Percentiles rank a stretch among this genome's conserved stretches.
phyloP scores from a whole-genome alignment of 2,113 vertebrate species.

The mouse (Mus musculus) region DNA sequence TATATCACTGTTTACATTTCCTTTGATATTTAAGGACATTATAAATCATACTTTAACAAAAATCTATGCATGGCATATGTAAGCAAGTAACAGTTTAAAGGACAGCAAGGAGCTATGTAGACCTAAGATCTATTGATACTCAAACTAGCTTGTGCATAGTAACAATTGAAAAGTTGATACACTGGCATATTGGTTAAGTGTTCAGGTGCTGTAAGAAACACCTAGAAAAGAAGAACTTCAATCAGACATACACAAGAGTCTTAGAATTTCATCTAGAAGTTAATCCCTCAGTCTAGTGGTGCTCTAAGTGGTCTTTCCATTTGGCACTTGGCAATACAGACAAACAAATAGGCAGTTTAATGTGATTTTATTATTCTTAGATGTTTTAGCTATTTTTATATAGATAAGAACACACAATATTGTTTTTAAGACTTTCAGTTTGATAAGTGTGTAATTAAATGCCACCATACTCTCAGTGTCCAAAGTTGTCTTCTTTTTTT shows the following conservation, averaged over 20 bases:
- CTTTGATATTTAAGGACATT: conserved; percentile 82
- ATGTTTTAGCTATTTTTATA: conserved; percentile 73
- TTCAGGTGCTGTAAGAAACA: conserved; percentile 70
- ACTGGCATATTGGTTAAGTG: conserved; percentile 68
- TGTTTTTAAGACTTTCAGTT: conserved; percentile 83
- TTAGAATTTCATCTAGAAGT: conserved; percentile 68
- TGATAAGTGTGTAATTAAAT: conserved; percentile 78
- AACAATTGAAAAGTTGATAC: conserved; percentile 68
- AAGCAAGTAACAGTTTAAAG: conserved; percentile 79
- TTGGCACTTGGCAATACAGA: conserved; percentile 87
- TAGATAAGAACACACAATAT: conserved; percentile 82
- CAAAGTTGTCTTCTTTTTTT: conserved; percentile 41
- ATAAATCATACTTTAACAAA: conserved; percentile 85
- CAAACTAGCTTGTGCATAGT: conserved; percentile 79
- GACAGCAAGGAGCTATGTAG: conserved; percentile 76
- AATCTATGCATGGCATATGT: conserved; percentile 81
- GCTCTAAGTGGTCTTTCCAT: conserved; percentile 71
- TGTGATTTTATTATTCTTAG: conserved; percentile 76
- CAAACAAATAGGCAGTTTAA: conserved; percentile 85
- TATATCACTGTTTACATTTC: conserved; percentile 86
- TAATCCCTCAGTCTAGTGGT: conserved; percentile 75
- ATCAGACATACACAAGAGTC: conserved; percentile 58
- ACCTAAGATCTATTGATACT: conserved; percentile 85
- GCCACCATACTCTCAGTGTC: conserved; percentile 79
- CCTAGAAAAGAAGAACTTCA: conserved; percentile 71